Percentiles rank a stretch among this genome's conserved stretches.
These are phyloP conservation scores for Acrocephalus arundinaceus DNA, from an alignment of 2,113 vertebrate genomes.

Conservation along the genomic window DNA sequence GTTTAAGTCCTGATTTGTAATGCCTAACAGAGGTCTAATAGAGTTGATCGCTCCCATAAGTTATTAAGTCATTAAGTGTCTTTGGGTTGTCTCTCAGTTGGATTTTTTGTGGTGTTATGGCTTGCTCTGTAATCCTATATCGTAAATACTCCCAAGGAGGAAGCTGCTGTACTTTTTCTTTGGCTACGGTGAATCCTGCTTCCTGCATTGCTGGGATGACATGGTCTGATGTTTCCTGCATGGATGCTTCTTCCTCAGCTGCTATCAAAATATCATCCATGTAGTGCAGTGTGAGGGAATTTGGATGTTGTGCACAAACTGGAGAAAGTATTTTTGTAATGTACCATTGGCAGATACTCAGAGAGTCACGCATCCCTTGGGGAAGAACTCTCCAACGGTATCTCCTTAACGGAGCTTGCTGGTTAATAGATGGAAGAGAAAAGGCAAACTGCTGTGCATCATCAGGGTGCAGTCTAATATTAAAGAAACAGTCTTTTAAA, in stretches of 20 bases:
- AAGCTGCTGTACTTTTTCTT: too few relatives aligned
- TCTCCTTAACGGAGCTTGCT: not conserved
- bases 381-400: not conserved
- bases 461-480: not conserved
- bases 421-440: not conserved
- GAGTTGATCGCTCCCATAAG: too few relatives aligned
- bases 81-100: too few relatives aligned
- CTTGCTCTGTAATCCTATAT: too few relatives aligned
- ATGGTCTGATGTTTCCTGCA: not conserved
- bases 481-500: not conserved
- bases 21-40: too few relatives aligned
- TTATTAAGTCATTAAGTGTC: too few relatives aligned
- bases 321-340: not conserved
- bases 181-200: too few relatives aligned
- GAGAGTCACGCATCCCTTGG: not conserved
- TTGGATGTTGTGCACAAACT: not conserved
- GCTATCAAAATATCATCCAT: not conserved
- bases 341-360: not conserved
- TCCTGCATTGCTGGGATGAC: too few relatives aligned
- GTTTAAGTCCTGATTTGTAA: too few relatives aligned
- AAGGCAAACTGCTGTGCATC: not conserved
- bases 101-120: too few relatives aligned
- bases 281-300: not conserved
- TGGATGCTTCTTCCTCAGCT: not conserved
- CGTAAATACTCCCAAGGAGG: too few relatives aligned